Percentiles rank a stretch among this genome's conserved stretches.
phyloP scores from a whole-genome alignment of 2,113 vertebrate species.

The Urocitellus parryii region DNA sequence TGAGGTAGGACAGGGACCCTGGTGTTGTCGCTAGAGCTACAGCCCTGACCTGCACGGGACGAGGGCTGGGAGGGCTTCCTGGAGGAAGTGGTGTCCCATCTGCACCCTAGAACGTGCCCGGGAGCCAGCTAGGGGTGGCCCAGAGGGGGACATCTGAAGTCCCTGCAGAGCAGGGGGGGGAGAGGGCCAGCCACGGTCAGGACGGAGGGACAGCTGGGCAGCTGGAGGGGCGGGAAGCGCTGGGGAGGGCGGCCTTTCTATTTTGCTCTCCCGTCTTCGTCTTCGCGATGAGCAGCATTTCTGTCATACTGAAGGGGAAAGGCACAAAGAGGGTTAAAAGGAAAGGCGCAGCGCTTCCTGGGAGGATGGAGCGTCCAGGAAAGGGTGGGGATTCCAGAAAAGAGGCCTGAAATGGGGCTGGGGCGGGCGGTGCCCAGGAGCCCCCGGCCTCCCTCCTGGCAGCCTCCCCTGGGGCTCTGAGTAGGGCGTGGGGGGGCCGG shows the following conservation, averaged over 20 bases:
- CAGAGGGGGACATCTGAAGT: neutral
- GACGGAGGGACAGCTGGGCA: neutral
- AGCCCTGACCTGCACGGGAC: neutral
- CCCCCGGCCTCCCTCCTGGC: fast-evolving
- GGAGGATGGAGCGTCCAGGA: neutral
- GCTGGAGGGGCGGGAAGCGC: neutral
- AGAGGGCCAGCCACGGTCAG: neutral
- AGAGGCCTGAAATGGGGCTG: neutral
- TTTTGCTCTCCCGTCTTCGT: neutral
- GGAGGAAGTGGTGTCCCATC: neutral
- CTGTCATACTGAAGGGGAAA: neutral
- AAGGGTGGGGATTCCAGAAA: neutral
- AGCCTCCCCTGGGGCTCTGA: neutral
- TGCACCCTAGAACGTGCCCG: neutral
- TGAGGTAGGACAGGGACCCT: neutral
- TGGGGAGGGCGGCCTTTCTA: no score
- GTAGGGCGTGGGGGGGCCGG: constrained; percentile 19
- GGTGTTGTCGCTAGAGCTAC: neutral
- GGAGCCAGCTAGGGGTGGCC: no score
- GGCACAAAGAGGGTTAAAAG: constrained; percentile 3
- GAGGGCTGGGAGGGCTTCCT: neutral
- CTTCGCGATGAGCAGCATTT: constrained; percentile 12
- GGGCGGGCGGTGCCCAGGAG: no score
- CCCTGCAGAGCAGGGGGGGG: neutral
- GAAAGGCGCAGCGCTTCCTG: constrained; percentile 33